These are phyloP conservation scores for Acheta domesticus DNA, from an alignment of 2,888 invertebrate species.

Conservation along the genomic window DNA sequence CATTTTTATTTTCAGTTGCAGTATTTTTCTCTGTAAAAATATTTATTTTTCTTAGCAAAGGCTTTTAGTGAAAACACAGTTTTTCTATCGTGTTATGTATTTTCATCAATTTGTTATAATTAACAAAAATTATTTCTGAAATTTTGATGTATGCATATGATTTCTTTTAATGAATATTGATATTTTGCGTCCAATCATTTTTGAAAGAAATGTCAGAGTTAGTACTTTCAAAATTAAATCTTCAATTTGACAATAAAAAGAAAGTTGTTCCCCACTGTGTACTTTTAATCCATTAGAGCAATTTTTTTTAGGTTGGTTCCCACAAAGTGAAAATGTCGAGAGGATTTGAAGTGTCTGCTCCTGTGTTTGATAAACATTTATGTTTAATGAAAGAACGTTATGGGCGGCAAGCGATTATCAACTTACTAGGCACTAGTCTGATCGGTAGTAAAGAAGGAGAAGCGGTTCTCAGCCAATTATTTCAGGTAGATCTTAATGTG, in stretches of 20 bases:
- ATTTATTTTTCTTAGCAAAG: too few species aligned
- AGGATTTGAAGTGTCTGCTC: slow-evolving; percentile 89
- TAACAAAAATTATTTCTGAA: slow-evolving; percentile 20
- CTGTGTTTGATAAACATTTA: slow-evolving; percentile 91
- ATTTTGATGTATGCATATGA: not conserved
- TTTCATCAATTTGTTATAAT: slow-evolving; percentile 27
- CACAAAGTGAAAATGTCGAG: slow-evolving; percentile 97
- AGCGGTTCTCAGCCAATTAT: slow-evolving; percentile 88
- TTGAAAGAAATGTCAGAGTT: too few species aligned
- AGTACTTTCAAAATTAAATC: too few species aligned
- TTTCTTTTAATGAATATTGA: too few species aligned
- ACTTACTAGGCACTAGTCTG: slow-evolving; percentile 84
- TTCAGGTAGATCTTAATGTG: slow-evolving; percentile 56
- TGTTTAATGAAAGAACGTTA: slow-evolving; percentile 81
- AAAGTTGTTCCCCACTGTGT: too few species aligned
- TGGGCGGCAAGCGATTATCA: slow-evolving; percentile 86
- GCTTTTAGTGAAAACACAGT: too few species aligned
- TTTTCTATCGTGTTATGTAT: too few species aligned
- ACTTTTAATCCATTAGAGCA: too few species aligned
- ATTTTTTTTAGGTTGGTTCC: slow-evolving; percentile 73
- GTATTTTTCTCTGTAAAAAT: too few species aligned
- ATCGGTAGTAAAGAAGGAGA: slow-evolving; percentile 97
- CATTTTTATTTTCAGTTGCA: too few species aligned
- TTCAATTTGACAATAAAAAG: too few species aligned
- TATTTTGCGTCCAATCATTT: too few species aligned